A percentile compares a stretch with the other conserved stretches of the same genome.
Evolutionary conservation across 2,113 vertebrate genomes (phyloP).

Genomic region (Chelonoidis abingdonii): DNA sequence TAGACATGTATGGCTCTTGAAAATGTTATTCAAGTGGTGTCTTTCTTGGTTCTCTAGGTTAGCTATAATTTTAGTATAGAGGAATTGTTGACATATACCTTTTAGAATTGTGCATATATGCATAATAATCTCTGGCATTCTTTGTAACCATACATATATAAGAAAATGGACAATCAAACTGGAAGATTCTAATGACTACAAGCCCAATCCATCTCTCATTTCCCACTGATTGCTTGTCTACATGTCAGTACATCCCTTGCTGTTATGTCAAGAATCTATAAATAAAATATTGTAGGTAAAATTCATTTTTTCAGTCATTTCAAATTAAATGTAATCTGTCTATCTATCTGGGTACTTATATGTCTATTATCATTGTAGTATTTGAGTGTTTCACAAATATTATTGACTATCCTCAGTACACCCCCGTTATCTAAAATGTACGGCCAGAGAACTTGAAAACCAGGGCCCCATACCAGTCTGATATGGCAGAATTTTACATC

Average conservation of each 20-base stretch:
- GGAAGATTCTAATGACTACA: neutral
- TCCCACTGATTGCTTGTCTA: neutral
- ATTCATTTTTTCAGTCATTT: constrained; percentile 31
- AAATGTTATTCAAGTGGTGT: rapidly evolving
- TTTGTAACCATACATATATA: neutral
- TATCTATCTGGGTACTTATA: neutral
- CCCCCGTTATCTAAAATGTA: neutral
- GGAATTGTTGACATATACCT: neutral
- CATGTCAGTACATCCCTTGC: constrained; percentile 15
- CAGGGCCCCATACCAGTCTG: neutral
- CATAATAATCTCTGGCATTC: neutral
- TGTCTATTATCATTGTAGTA: neutral
- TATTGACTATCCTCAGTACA: neutral
- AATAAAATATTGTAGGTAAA: constrained; percentile 46
- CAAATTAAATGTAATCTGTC: neutral
- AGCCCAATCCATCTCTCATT: constrained; percentile 11
- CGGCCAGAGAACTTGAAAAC: neutral
- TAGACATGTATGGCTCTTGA: neutral
- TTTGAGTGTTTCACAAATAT: neutral
- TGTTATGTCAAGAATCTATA: constrained; percentile 51
- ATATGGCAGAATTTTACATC: neutral
- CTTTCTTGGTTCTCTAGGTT: neutral
- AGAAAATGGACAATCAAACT: neutral
- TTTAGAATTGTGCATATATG: neutral
- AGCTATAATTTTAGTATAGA: too few species aligned